phyloP scores from a whole-genome alignment of 1,140 invertebrate species.

The Euwallacea similis region DNA sequence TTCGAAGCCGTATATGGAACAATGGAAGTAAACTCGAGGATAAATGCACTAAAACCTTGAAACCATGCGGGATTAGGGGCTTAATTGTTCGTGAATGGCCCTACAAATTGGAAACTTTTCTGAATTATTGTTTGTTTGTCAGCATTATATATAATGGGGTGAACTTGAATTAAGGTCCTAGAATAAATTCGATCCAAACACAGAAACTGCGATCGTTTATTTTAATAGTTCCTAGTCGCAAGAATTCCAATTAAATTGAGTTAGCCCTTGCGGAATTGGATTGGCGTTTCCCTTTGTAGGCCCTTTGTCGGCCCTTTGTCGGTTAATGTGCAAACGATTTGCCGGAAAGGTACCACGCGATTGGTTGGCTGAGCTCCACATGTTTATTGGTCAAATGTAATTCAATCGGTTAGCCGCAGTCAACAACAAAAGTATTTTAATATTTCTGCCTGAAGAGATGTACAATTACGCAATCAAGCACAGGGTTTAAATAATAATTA shows the following conservation, averaged over 20 bases:
- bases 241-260: conserved; percentile 5
- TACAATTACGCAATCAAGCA: too few relatives aligned
- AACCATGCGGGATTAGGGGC: conserved; percentile 4
- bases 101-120: conserved; percentile 15
- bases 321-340: too few relatives aligned
- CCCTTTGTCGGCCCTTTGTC: too few relatives aligned
- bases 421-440: too few relatives aligned
- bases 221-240: neutral
- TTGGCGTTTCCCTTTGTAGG: too few relatives aligned
- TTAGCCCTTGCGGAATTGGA: too few relatives aligned
- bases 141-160: neutral
- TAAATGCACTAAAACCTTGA: conserved; percentile 6
- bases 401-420: too few relatives aligned
- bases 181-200: conserved; percentile 5
- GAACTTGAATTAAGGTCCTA: neutral
- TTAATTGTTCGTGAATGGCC: conserved; percentile 17
- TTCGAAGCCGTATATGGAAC: neutral
- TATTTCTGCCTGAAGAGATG: too few relatives aligned
- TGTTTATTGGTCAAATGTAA: too few relatives aligned
- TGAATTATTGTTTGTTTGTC: conserved; percentile 19
- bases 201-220: conserved; percentile 3
- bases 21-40: neutral
- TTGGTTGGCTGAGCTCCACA: too few relatives aligned
- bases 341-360: too few relatives aligned
- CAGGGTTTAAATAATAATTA: neutral